Evolutionary conservation across 2,797 vertebrate species (phyloP), one percentile per base, ranked within the genome.

Genomic region (Sarcophilus harrisii): DNA sequence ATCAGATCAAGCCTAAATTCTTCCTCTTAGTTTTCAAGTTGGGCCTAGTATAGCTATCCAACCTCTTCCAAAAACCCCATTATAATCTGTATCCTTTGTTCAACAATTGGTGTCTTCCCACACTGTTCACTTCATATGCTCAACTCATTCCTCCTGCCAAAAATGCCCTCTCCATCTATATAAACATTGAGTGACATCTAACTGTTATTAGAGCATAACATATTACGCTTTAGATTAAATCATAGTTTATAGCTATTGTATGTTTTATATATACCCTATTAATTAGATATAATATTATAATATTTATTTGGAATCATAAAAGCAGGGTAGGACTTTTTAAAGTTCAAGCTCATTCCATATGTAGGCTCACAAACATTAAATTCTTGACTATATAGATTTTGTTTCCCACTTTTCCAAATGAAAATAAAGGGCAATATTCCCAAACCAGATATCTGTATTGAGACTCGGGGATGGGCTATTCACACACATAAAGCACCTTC

Each of bases 351-450:
- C 32, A 11, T 55, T 92, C 49, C 55, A 57, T 87, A 49, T 95
- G 92, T 93, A 96, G 58, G 55, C 59, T 93, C 54, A 32, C 92
- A 62, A 93, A 93, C 58, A 9, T 58, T 89, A 6, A 92, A 27
- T 93, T 93, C 92, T 62, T 60, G 18, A 94, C 87, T 95, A 45
- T 5, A 94, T 5, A 94, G 92, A 12, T 94, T 96, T 96, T 94
- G 73, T 96, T 96, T 95, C 92, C 93, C 95, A 3, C 87, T 97
- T 96, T 97, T 95, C 93, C 92, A 96, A 93, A 57, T 91, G 73
- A 90, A 87, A 90, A 73, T 90, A 29, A 91, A 49, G 73, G 73
- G 9, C 73, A 49, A 87, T 24, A 94, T 96, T 95, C 95, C 94
- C 58, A 92, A 38, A 21, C 66, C 73, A 60, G 87, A 92, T 94